A percentile compares a stretch with the other conserved stretches of the same genome.
Conservation (phyloP, 1,140 invertebrate species). For the Acromyrmex charruanus region DNA sequence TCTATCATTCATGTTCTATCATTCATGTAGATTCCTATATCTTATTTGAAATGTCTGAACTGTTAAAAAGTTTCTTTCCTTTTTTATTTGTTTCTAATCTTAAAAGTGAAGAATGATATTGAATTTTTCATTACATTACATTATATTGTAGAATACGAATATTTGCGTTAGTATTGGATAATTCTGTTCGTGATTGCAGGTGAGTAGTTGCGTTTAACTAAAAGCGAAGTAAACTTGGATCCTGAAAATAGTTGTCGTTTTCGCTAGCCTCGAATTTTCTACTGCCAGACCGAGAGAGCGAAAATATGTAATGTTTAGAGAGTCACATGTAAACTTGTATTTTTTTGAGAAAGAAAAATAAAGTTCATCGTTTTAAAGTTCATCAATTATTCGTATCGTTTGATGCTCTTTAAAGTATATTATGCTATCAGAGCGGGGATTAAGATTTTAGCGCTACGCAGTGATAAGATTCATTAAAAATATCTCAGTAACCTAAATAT, state of each 20-base stretch:
- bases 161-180: constrained; percentile 22
- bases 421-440: no score
- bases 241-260: constrained; percentile 33
- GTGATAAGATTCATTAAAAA: constrained; percentile 24
- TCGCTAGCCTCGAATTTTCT: not conserved
- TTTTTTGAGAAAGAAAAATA: constrained; percentile 11
- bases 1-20: not conserved
- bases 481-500: constrained; percentile 8
- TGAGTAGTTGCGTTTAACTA: not conserved
- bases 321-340: constrained; percentile 10
- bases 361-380: constrained; percentile 4
- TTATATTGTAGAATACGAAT: constrained; percentile 26
- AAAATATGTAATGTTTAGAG: constrained; percentile 57
- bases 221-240: constrained; percentile 54
- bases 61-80: not conserved
- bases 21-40: no score
- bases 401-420: constrained; percentile 11
- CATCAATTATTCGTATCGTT: constrained; percentile 47
- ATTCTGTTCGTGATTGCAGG: constrained; percentile 39
- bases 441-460: not conserved
- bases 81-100: not conserved
- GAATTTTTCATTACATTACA: not conserved
- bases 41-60: not conserved
- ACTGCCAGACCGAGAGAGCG: constrained; percentile 25
- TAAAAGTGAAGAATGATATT: constrained; percentile 12